phyloP scores from a whole-genome alignment of 2,888 invertebrate species.

The Drosophila monieri region DNA sequence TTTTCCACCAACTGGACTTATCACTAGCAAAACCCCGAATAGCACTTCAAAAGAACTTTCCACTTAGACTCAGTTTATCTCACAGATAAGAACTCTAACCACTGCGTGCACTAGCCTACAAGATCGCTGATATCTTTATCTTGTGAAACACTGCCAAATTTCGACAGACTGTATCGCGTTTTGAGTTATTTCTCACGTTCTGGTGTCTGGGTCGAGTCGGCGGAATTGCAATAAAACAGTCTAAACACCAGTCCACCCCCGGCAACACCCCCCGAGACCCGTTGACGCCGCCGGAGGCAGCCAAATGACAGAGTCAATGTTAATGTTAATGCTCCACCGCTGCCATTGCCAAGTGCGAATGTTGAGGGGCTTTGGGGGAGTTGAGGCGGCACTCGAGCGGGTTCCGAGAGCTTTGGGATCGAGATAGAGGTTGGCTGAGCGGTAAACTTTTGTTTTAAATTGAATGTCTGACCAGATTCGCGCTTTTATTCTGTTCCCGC shows the following conservation, averaged over 20 bases:
- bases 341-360: constrained; percentile 59
- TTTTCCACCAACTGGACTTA: neutral
- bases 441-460: constrained; percentile 49
- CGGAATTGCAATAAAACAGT: constrained; percentile 53
- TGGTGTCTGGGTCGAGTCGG: constrained; percentile 53
- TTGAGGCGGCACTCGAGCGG: constrained; percentile 42
- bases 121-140: constrained; percentile 55
- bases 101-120: constrained; percentile 36
- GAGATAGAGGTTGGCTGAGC: constrained; percentile 40
- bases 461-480: constrained; percentile 57
- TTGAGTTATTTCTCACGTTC: constrained; percentile 66
- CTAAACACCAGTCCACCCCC: constrained; percentile 12
- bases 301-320: constrained; percentile 63
- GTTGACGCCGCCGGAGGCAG: constrained; percentile 31
- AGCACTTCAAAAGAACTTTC: constrained; percentile 7
- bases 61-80: constrained; percentile 27
- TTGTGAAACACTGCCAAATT: constrained; percentile 22
- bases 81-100: constrained; percentile 20
- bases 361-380: constrained; percentile 42
- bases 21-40: neutral
- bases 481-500: constrained; percentile 57
- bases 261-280: neutral
- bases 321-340: constrained; percentile 57
- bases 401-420: constrained; percentile 55
- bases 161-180: constrained; percentile 22